Percentiles rank a stretch among this genome's conserved stretches.
These are phyloP conservation scores for Numida meleagris DNA, from an alignment of 2,113 vertebrate genomes.

Conservation along the genomic window DNA sequence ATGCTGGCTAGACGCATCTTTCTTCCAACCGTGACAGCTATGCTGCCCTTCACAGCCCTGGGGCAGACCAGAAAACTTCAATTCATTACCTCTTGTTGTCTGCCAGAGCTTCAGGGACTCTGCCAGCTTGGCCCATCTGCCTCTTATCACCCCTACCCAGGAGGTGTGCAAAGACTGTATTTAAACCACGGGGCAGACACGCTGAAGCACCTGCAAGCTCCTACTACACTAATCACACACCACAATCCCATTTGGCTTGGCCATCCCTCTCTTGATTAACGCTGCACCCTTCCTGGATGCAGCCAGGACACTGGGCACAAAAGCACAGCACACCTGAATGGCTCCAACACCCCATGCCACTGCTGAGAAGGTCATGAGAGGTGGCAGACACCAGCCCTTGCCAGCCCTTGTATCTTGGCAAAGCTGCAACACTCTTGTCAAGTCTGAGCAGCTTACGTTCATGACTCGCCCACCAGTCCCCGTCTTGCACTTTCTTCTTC, in stretches of 20 bases:
- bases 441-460: not conserved
- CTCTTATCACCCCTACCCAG: not conserved
- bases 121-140: not conserved
- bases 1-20: not conserved
- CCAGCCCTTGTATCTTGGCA: not conserved
- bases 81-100: not conserved
- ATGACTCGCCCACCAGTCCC: not conserved
- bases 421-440: not conserved
- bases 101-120: not conserved
- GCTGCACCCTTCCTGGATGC: not conserved
- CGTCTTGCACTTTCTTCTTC: slow-evolving; percentile 29
- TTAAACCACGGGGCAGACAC: not conserved
- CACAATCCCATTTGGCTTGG: not conserved
- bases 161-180: accelerated
- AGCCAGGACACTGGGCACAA: not conserved
- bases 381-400: not conserved
- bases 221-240: not conserved
- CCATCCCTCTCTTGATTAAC: not conserved
- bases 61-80: not conserved
- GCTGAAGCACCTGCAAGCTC: not conserved
- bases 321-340: not conserved
- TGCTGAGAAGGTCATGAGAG: not conserved
- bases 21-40: not conserved
- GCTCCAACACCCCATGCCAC: not conserved
- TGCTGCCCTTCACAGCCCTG: not conserved